Conservation (phyloP, 2,797 vertebrate genomes). For the Periophthalmus magnuspinnatus region DNA sequence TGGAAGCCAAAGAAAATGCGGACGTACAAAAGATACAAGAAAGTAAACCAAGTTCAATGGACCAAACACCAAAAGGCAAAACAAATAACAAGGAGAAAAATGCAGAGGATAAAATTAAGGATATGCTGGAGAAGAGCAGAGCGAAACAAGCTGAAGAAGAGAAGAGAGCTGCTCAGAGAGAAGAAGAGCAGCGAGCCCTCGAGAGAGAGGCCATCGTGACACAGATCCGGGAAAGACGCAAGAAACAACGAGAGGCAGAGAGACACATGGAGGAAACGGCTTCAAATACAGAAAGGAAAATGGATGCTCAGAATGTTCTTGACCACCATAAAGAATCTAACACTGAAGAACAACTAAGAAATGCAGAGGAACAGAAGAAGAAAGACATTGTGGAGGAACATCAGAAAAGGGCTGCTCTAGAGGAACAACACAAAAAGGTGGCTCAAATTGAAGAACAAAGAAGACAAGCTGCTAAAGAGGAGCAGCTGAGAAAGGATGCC, state of each 20-base stretch:
- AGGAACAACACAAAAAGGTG: slow-evolving; percentile 15
- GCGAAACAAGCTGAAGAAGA: slow-evolving; percentile 50
- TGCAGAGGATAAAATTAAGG: slow-evolving; percentile 42
- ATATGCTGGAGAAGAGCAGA: slow-evolving; percentile 47
- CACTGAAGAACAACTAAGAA: slow-evolving; percentile 11
- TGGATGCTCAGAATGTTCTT: neutral
- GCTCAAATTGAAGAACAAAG: slow-evolving; percentile 8
- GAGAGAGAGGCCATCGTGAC: slow-evolving; percentile 49
- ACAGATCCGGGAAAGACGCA: slow-evolving; percentile 49
- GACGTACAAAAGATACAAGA: slow-evolving; percentile 11
- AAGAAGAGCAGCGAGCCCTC: slow-evolving; percentile 52
- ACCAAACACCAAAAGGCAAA: slow-evolving; percentile 20
- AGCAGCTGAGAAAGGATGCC: neutral
- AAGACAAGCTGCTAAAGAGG: neutral
- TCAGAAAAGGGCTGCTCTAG: neutral
- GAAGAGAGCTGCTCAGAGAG: slow-evolving; percentile 43
- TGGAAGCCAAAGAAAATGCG: slow-evolving; percentile 64
- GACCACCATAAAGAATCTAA: neutral
- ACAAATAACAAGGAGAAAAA: slow-evolving; percentile 16
- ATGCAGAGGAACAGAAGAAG: slow-evolving; percentile 7
- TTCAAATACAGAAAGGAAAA: neutral
- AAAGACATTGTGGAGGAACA: slow-evolving; percentile 1
- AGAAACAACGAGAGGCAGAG: slow-evolving; percentile 46
- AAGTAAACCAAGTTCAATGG: slow-evolving; percentile 18
- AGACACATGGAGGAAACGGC: slow-evolving; percentile 25